Evolutionary conservation across 2,113 vertebrate genomes (phyloP).

Genomic region (Condylura cristata): DNA sequence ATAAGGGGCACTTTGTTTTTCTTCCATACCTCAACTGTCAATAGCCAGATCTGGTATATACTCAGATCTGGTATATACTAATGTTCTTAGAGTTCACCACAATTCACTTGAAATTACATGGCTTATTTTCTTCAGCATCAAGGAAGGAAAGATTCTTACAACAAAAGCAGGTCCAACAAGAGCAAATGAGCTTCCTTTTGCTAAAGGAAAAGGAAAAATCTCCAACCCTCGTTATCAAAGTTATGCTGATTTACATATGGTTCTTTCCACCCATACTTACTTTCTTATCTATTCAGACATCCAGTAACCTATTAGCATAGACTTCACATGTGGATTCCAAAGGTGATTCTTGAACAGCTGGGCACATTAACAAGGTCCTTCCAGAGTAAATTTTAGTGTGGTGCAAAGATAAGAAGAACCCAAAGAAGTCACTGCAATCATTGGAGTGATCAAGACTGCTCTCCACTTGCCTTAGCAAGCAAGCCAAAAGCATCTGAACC

Average conservation of each 20-base stretch:
- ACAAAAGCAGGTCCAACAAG: constrained; percentile 88
- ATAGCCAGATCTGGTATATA: constrained; percentile 75
- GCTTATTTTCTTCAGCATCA: constrained; percentile 34
- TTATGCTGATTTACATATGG: constrained; percentile 70
- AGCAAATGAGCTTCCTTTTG: constrained; percentile 90
- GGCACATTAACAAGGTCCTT: neutral
- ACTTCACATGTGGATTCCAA: constrained; percentile 76
- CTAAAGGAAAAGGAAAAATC: no score
- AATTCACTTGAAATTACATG: constrained; percentile 26
- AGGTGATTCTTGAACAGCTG: constrained; percentile 55
- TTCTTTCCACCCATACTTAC: constrained; percentile 70
- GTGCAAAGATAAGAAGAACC: constrained; percentile 16
- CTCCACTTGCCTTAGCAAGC: constrained; percentile 66
- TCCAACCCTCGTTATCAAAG: constrained; percentile 78
- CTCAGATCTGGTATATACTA: constrained; percentile 30
- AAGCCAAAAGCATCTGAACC: constrained; percentile 77
- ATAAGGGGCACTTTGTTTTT: neutral
- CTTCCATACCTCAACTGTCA: constrained; percentile 18
- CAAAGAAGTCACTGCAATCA: neutral
- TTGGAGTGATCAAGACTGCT: constrained; percentile 56
- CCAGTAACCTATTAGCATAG: constrained; percentile 74
- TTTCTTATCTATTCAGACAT: constrained; percentile 74
- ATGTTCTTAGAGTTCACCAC: constrained; percentile 2
- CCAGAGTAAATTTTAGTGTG: neutral
- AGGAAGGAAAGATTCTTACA: constrained; percentile 82